Evolutionary conservation across 2,797 vertebrate genomes (phyloP), one percentile per base, ranked within the genome.

Genomic region (Chromis chromis): DNA sequence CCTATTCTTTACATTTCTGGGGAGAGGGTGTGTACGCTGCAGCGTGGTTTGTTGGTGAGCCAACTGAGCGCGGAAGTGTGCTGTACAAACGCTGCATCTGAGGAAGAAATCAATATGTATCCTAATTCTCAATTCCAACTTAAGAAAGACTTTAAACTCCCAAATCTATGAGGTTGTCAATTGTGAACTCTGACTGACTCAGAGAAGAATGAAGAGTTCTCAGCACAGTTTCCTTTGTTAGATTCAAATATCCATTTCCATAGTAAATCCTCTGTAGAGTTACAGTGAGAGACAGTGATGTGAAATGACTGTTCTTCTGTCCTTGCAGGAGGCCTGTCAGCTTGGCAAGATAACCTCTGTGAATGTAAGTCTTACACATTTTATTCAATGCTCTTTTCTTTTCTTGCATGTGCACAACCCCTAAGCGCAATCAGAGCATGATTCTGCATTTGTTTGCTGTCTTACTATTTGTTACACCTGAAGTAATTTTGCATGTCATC

Each of bases 271-370:
- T 81, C 55, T 79, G 17, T 33, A 63, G 67, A 56, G 53, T 74
- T 56, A 12, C 4, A 65, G 65, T 72, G 44, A 72, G 75, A 59
- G 75, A 59, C 28, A 74, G 27, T 24, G 52, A 88, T 73, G 33
- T 85, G 33, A 81, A 86, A 75, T 75, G 56, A 82, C 19, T 84
- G 16, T 74, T 83, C 52, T 82, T 84, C 36, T 91, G 65, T 92
- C 73, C 67, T 91, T 90, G 74, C 89, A 93, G 93, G 92, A 94
- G 65, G 92, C 86, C 84, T 93, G 92, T 92, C 93, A 92, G 39
- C 89, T 93, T 57, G 79, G 87, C 73, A 94, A 93, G 91, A 92
- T 94, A 74, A 88, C 90, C 11, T 91, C 92, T 60, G 83, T 91
- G 60, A 94, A 92, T 76, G 93, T 94, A 91, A 94, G 93, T 93